A percentile compares a stretch with the other conserved stretches of the same genome.
These are phyloP conservation scores for Pseudococcus jackbeardsleyi DNA, from an alignment of 2,888 invertebrate species.

Conservation along the genomic window DNA sequence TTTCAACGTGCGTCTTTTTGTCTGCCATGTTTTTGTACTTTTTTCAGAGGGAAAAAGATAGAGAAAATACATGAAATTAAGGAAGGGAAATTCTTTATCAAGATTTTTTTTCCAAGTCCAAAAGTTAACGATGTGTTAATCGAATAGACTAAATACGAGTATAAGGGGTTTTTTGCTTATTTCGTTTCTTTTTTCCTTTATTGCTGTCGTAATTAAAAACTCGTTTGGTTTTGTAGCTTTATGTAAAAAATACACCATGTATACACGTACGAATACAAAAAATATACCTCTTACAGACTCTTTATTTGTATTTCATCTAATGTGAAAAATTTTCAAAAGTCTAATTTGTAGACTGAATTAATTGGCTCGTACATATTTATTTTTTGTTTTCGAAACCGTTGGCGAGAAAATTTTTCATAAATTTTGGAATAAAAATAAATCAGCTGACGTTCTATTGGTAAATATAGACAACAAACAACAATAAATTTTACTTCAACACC, in stretches of 20 bases:
- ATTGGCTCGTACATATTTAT: too few relatives aligned
- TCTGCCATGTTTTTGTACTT: background rate
- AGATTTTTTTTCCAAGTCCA: background rate
- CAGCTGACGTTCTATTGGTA: too few relatives aligned
- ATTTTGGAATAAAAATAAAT: too few relatives aligned
- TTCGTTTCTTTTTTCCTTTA: background rate
- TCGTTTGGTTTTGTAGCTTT: background rate
- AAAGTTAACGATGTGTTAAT: constrained; percentile 10
- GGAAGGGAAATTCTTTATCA: background rate
- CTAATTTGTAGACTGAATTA: too few relatives aligned
- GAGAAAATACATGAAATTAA: background rate
- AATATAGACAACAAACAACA: too few relatives aligned
- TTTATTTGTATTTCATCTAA: background rate
- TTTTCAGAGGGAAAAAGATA: background rate
- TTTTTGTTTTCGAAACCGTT: too few relatives aligned
- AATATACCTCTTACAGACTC: background rate
- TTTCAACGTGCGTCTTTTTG: background rate
- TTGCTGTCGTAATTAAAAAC: background rate
- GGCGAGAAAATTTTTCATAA: too few relatives aligned
- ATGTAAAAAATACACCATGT: background rate
- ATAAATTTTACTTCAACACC: background rate
- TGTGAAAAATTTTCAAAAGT: too few relatives aligned
- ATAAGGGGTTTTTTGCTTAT: background rate
- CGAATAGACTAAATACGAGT: background rate
- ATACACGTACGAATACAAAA: background rate